phyloP scores from a whole-genome alignment of 2,797 vertebrate species.

The Garrulus glandarius region DNA sequence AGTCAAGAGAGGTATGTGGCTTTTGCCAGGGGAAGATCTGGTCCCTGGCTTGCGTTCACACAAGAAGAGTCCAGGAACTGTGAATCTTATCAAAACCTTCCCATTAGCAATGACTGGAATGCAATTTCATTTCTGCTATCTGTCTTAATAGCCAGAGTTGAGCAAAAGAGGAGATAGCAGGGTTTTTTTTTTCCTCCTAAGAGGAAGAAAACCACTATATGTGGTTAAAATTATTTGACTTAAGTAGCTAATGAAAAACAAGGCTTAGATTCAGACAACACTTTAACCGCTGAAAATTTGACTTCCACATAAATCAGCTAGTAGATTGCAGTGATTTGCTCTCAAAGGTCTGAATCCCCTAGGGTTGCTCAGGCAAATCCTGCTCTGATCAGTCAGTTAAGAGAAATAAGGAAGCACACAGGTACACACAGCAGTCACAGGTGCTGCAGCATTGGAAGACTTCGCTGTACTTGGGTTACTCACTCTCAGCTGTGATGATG shows the following conservation, averaged over 20 bases:
- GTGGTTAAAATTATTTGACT: background rate
- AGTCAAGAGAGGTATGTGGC: background rate
- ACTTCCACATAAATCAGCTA: background rate
- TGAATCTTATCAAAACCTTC: conserved; percentile 12
- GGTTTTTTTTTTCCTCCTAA: background rate
- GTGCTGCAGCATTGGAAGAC: background rate
- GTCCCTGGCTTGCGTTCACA: background rate
- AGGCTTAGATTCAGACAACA: background rate
- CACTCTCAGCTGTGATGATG: fast-evolving
- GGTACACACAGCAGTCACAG: background rate
- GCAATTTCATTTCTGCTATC: background rate
- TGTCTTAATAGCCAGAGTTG: background rate
- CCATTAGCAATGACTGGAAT: background rate
- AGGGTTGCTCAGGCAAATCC: background rate
- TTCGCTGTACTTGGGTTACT: background rate
- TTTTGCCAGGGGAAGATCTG: conserved; percentile 3
- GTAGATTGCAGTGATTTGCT: background rate
- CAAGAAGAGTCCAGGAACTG: background rate
- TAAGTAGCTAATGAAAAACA: background rate
- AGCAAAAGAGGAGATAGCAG: background rate
- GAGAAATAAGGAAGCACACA: background rate
- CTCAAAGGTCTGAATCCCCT: background rate
- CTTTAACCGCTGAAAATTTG: background rate
- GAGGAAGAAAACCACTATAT: background rate
- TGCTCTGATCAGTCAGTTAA: background rate